Percentiles rank a stretch among this genome's conserved stretches.
These are phyloP conservation scores for Taurulus bubalis DNA, from an alignment of 2,113 vertebrate species.

Conservation along the genomic window DNA sequence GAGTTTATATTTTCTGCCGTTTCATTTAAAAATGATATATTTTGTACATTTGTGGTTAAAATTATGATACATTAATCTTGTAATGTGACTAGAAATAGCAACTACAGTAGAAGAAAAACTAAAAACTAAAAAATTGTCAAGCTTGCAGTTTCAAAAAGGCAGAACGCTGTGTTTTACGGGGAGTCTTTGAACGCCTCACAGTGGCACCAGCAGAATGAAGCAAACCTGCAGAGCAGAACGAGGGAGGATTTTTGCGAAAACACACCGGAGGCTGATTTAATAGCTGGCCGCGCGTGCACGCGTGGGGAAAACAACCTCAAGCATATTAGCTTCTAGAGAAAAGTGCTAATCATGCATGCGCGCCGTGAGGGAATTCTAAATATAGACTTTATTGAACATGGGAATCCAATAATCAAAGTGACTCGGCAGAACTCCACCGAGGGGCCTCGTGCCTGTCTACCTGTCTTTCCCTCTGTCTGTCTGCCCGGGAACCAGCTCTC, in stretches of 20 bases:
- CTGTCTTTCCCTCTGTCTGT: slow-evolving; percentile 47
- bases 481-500: slow-evolving; percentile 70
- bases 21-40: slow-evolving; percentile 43
- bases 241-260: slow-evolving; percentile 64
- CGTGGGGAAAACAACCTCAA: slow-evolving; percentile 63
- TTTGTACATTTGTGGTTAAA: slow-evolving; percentile 61
- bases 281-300: slow-evolving; percentile 57
- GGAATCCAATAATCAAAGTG: slow-evolving; percentile 65
- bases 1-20: slow-evolving; percentile 18
- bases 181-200: slow-evolving; percentile 52
- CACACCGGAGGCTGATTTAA: slow-evolving; percentile 72
- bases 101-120: background rate
- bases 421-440: background rate
- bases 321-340: slow-evolving; percentile 62
- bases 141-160: slow-evolving; percentile 38
- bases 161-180: slow-evolving; percentile 18
- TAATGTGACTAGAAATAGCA: slow-evolving; percentile 59
- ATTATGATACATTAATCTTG: slow-evolving; percentile 74
- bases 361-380: slow-evolving; percentile 56
- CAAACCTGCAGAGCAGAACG: slow-evolving; percentile 69
- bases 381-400: slow-evolving; percentile 59
- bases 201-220: slow-evolving; percentile 25
- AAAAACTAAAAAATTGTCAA: slow-evolving; percentile 33
- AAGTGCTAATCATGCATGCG: slow-evolving; percentile 72
- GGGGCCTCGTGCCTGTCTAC: background rate